Conservation (phyloP, 2,113 vertebrate genomes). For the Semnopithecus entellus region DNA sequence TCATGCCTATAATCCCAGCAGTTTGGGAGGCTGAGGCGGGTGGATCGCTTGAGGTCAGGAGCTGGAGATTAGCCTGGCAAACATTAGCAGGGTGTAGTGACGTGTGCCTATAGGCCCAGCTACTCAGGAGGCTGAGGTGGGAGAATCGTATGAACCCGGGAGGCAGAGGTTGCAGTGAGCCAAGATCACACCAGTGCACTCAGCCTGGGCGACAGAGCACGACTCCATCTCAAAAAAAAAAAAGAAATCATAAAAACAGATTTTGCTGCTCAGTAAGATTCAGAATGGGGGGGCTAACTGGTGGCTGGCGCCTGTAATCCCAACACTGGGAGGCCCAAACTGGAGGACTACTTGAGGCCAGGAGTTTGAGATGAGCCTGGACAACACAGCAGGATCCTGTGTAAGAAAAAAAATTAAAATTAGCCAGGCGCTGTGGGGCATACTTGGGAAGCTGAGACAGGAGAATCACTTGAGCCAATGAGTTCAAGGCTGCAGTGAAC, state of each 20-base stretch:
- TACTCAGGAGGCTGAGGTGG: background rate
- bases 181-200: background rate
- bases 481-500: no score
- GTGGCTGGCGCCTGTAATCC: no score
- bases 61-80: background rate
- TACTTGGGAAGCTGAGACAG: no score
- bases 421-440: no score
- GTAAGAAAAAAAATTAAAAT: no score
- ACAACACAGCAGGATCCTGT: no score
- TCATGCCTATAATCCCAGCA: background rate
- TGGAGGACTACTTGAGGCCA: no score
- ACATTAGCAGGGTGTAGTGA: background rate
- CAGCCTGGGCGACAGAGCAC: background rate
- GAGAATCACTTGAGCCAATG: background rate
- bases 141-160: background rate
- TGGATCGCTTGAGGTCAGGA: background rate
- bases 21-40: background rate
- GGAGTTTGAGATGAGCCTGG: no score
- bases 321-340: no score
- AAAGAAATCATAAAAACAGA: no score
- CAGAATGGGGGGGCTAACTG: no score
- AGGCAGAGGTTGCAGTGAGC: background rate
- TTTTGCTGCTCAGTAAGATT: no score
- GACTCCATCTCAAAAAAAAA: background rate
- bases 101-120: background rate